phyloP scores from a whole-genome alignment of 2,797 vertebrate genomes.

The Catharus ustulatus region DNA sequence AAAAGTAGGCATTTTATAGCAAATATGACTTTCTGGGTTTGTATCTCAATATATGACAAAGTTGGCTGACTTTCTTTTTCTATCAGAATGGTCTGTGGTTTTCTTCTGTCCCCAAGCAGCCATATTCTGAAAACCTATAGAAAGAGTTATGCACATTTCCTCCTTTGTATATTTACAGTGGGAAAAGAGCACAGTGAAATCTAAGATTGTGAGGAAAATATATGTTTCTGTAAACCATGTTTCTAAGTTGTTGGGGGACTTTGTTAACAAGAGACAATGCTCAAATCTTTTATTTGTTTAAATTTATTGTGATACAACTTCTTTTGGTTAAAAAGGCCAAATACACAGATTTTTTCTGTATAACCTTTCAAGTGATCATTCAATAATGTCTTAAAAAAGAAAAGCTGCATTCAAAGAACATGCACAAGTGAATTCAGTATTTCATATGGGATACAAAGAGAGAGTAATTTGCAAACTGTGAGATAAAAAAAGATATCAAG shows the following conservation, averaged over 20 bases:
- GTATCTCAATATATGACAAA: conserved; percentile 18
- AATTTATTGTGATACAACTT: conserved; percentile 3
- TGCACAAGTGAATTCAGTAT: conserved; percentile 4
- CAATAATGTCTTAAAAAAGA: not conserved
- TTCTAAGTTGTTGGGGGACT: not conserved
- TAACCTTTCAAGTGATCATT: not conserved
- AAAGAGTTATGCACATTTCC: conserved; percentile 20
- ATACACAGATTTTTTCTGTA: not conserved
- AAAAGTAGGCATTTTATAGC: not conserved
- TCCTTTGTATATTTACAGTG: conserved; percentile 27
- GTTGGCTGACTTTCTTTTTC: conserved; percentile 1
- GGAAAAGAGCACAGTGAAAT: conserved; percentile 16
- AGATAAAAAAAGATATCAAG: conserved; percentile 22
- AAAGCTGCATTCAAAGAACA: not conserved
- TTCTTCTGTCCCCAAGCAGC: conserved; percentile 10
- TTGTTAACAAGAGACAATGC: not conserved
- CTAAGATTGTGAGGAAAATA: conserved; percentile 26
- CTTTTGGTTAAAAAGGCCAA: not conserved
- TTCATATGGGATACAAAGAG: conserved; percentile 8
- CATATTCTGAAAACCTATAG: conserved; percentile 35
- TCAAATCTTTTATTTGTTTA: conserved; percentile 33
- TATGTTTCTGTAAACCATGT: conserved; percentile 13
- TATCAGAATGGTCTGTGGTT: not conserved
- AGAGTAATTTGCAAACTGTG: conserved; percentile 39
- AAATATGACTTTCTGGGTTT: not conserved